Evolutionary conservation across 2,113 vertebrate species (phyloP).

Genomic region (Garra rufa): DNA sequence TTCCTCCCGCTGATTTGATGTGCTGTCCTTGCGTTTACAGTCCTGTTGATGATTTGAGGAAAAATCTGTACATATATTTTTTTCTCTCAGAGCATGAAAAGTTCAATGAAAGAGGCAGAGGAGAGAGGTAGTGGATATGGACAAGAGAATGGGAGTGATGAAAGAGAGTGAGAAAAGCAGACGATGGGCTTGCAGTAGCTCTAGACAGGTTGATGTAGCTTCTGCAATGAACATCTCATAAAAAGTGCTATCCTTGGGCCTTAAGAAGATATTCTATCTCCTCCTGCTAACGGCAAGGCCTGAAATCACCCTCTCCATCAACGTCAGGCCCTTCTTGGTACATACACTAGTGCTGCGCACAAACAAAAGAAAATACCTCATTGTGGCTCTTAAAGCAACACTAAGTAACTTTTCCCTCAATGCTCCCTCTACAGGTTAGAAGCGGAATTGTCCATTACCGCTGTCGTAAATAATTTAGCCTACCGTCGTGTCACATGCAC

Average conservation of each 20-base stretch:
- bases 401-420: no score
- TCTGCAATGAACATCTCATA: slow-evolving; percentile 82
- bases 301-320: slow-evolving; percentile 83
- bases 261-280: slow-evolving; percentile 81
- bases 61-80: neutral
- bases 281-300: slow-evolving; percentile 72
- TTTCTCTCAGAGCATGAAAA: neutral
- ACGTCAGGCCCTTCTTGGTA: slow-evolving; percentile 73
- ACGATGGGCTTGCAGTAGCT: slow-evolving; percentile 62
- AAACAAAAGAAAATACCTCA: slow-evolving; percentile 66
- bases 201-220: slow-evolving; percentile 82
- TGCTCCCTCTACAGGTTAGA: no score
- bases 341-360: slow-evolving; percentile 63
- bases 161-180: slow-evolving; percentile 61
- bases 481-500: no score
- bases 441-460: no score
- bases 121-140: slow-evolving; percentile 45
- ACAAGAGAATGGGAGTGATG: slow-evolving; percentile 59
- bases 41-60: slow-evolving; percentile 1
- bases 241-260: slow-evolving; percentile 79
- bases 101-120: slow-evolving; percentile 52
- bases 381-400: no score
- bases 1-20: neutral
- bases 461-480: no score
- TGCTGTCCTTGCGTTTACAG: slow-evolving; percentile 4